A percentile compares a stretch with the other conserved stretches of the same genome.
Conservation (phyloP, 2,888 invertebrate genomes). For the Fragum fragum region DNA sequence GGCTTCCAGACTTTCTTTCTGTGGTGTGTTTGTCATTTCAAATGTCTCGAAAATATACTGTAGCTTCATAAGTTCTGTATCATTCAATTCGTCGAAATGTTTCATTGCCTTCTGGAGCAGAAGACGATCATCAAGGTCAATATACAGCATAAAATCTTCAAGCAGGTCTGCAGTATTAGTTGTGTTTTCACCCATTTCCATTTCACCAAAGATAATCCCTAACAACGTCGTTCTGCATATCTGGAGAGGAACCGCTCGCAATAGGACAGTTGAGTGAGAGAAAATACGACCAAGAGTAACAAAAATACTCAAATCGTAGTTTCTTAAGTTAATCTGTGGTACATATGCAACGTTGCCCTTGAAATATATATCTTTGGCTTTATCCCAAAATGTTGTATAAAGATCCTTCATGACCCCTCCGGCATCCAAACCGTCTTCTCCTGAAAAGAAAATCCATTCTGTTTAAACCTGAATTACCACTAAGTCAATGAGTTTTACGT, state of each 20-base stretch:
- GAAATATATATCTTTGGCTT: not conserved
- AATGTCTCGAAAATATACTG: not conserved
- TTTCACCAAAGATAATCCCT: not conserved
- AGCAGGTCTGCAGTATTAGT: not conserved
- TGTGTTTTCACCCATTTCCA: not conserved
- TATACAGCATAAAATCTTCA: not conserved
- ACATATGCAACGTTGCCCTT: not conserved
- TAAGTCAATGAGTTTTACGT: too few species aligned
- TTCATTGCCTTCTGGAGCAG: not conserved
- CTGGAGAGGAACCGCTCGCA: not conserved
- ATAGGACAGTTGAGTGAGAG: not conserved
- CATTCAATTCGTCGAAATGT: not conserved
- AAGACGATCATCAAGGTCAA: slow-evolving; percentile 2
- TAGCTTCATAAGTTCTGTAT: not conserved
- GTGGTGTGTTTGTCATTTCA: not conserved
- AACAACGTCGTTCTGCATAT: not conserved
- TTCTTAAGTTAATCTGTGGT: slow-evolving; percentile 2
- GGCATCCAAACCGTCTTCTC: not conserved
- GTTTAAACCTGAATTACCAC: too few species aligned
- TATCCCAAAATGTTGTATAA: slow-evolving; percentile 1
- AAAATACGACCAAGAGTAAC: not conserved
- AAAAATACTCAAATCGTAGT: not conserved
- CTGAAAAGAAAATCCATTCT: not conserved
- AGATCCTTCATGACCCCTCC: slow-evolving; percentile 3
- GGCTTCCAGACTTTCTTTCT: not conserved